These are phyloP conservation scores for Suncus etruscus DNA, from an alignment of 2,113 vertebrate species.

Conservation along the genomic window DNA sequence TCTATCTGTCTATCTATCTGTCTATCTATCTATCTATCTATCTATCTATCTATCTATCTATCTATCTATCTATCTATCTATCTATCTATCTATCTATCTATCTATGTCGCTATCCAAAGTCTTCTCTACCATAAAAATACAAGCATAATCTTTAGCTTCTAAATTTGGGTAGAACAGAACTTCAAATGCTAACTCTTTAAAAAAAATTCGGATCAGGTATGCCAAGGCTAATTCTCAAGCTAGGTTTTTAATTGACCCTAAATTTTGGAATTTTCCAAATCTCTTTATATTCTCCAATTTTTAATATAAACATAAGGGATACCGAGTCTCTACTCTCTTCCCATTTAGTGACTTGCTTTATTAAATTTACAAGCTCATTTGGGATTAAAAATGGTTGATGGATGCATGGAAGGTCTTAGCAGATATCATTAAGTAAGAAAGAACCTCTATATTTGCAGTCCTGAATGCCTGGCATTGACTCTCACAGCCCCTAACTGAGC, in stretches of 20 bases:
- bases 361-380: background rate
- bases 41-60: background rate
- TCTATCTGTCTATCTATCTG: background rate
- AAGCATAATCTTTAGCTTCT: background rate
- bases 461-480: background rate
- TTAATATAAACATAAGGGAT: background rate
- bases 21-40: background rate
- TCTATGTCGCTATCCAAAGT: too few species aligned
- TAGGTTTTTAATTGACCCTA: background rate
- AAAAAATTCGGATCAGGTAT: background rate
- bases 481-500: background rate
- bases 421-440: too few species aligned
- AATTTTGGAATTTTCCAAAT: background rate
- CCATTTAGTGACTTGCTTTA: background rate
- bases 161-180: background rate
- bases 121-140: background rate
- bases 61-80: background rate
- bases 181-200: conserved; percentile 42
- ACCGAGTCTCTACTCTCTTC: background rate
- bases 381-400: background rate
- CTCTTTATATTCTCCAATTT: background rate
- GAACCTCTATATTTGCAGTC: background rate
- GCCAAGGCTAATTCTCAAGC: background rate
- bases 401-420: background rate
- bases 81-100: background rate